Evolutionary conservation across 2,113 vertebrate species (phyloP).

Genomic region (Alethe diademata): DNA sequence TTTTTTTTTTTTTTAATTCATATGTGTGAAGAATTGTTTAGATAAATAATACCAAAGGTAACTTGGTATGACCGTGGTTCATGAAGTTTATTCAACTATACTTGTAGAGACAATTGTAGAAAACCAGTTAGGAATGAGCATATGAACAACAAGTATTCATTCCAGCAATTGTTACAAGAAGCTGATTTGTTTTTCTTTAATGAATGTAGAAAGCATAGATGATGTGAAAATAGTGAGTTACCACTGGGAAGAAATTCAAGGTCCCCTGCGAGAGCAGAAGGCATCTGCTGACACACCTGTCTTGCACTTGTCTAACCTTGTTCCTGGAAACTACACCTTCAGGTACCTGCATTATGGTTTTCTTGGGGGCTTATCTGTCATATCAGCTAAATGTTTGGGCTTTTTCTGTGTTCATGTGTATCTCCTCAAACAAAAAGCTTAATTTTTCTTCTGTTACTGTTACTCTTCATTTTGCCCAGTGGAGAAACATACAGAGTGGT

Average conservation of each 20-base stretch:
- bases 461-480: neutral
- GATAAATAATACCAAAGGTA: neutral
- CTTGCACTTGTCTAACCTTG: conserved; percentile 71
- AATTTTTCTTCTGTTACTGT: neutral
- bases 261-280: conserved; percentile 69
- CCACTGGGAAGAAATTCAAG: conserved; percentile 81
- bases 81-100: neutral
- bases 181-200: neutral
- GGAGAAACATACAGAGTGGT: neutral
- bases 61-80: neutral
- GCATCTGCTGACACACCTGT: conserved; percentile 68
- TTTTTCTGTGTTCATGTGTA: neutral
- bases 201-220: conserved; percentile 75
- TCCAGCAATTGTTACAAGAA: neutral
- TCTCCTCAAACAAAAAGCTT: neutral
- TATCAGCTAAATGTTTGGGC: neutral
- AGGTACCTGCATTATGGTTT: conserved; percentile 63
- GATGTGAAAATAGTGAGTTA: conserved; percentile 77
- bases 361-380: neutral
- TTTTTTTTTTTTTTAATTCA: neutral
- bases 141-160: neutral
- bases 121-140: neutral
- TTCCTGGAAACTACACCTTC: conserved; percentile 82
- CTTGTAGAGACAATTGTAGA: neutral
- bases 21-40: neutral